phyloP scores from a whole-genome alignment of 1,140 invertebrate genomes.

The Drosophila subpulchrella region DNA sequence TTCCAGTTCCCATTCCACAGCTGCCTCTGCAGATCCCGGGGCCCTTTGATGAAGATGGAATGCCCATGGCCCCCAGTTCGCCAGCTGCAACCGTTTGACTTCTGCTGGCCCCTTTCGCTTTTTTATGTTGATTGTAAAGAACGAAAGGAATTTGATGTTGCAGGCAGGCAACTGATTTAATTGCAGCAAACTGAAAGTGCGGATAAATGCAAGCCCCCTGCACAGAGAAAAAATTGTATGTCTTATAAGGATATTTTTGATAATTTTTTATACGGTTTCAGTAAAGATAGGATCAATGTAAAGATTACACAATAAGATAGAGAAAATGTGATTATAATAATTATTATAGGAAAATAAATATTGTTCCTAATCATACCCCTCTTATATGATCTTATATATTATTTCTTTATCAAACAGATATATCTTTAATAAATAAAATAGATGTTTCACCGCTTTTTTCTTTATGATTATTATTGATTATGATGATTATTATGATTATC shows the following conservation, averaged over 20 bases:
- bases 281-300: background rate
- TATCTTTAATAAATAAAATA: too few species aligned
- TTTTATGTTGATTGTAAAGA: constrained; percentile 72
- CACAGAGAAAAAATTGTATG: background rate
- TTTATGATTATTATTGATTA: too few species aligned
- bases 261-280: too few species aligned
- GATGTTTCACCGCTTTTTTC: too few species aligned
- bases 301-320: background rate
- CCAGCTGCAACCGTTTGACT: constrained; percentile 77
- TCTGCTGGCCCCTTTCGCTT: constrained; percentile 50
- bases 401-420: too few species aligned
- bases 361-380: too few species aligned
- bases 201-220: constrained; percentile 15
- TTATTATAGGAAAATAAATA: too few species aligned
- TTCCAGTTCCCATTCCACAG: constrained; percentile 38
- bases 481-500: too few species aligned
- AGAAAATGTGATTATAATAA: too few species aligned
- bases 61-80: constrained; percentile 31
- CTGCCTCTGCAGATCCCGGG: constrained; percentile 31
- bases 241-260: background rate
- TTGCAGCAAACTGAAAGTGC: constrained; percentile 40
- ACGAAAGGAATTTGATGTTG: constrained; percentile 29
- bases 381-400: too few species aligned
- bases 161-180: constrained; percentile 58
- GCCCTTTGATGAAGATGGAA: constrained; percentile 78